These are phyloP conservation scores for Heliconius congener DNA, from an alignment of 1,140 invertebrate genomes.

Conservation along the genomic window DNA sequence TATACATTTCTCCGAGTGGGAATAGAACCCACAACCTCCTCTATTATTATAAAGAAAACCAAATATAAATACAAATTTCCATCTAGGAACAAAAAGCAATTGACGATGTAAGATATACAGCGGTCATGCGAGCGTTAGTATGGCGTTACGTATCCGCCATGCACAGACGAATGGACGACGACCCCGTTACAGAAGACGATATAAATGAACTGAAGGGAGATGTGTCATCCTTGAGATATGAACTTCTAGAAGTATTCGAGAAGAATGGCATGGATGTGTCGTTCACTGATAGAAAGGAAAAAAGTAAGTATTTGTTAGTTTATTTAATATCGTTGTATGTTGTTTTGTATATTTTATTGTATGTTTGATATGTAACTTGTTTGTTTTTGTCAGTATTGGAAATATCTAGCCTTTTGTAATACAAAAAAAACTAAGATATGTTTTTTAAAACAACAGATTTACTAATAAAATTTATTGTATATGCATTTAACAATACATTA, in stretches of 20 bases:
- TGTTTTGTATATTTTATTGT: no score
- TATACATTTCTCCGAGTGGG: not conserved
- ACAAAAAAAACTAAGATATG: no score
- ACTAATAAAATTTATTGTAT: no score
- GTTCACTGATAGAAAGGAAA: conserved; percentile 86
- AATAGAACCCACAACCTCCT: not conserved
- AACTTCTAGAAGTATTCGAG: conserved; percentile 91
- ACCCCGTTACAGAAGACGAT: conserved; percentile 93
- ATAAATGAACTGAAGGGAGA: conserved; percentile 96
- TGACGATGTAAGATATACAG: conserved; percentile 86
- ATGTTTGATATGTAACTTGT: no score
- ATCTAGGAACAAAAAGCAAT: conserved; percentile 81
- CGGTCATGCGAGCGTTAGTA: conserved; percentile 91
- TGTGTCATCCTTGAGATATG: conserved; percentile 90
- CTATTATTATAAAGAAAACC: no score
- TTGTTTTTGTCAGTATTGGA: not conserved
- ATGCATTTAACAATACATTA: no score
- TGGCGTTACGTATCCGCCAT: conserved; percentile 92
- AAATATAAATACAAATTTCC: not conserved
- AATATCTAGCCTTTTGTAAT: no score
- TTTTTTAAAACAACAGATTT: no score
- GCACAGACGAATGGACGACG: conserved; percentile 88
- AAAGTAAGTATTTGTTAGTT: conserved; percentile 77
- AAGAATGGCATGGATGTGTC: conserved; percentile 90
- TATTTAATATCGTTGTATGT: not conserved